These are phyloP conservation scores for Piprites chloris DNA, from an alignment of 2,113 vertebrate species.

Conservation along the genomic window DNA sequence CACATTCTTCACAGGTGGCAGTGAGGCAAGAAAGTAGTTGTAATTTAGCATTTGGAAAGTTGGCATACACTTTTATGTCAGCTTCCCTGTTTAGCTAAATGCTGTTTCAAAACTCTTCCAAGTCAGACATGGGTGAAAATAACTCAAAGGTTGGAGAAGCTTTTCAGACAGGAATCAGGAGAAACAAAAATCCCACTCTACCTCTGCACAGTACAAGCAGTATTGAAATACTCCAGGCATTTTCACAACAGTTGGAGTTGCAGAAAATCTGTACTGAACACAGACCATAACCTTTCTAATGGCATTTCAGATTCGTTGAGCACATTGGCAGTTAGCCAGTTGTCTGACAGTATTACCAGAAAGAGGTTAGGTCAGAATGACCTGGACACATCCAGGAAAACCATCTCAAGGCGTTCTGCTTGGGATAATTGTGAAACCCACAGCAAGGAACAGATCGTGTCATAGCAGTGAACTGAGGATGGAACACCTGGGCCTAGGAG, in stretches of 20 bases:
- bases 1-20: not conserved
- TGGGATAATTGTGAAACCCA: not conserved
- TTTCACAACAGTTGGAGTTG: not conserved
- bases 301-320: not conserved
- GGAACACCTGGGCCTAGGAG: not conserved
- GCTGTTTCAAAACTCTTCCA: conserved; percentile 1
- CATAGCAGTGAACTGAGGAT: not conserved
- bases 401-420: not conserved
- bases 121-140: not conserved
- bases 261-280: not conserved
- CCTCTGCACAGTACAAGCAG: not conserved
- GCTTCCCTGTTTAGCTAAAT: conserved; percentile 1
- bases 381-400: conserved; percentile 16
- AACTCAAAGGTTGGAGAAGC: not conserved
- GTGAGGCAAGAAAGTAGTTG: not conserved
- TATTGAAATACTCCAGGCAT: not conserved
- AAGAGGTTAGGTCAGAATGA: conserved; percentile 18
- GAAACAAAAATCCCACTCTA: not conserved
- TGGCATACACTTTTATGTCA: not conserved
- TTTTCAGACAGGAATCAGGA: not conserved
- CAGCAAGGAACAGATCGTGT: not conserved
- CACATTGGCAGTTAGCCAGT: not conserved
- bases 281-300: not conserved
- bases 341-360: conserved; percentile 1
- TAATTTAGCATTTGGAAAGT: not conserved